Base-by-base conservation (phyloP, 2,797 vertebrate species). In the Oophaga sylvatica region DNA sequence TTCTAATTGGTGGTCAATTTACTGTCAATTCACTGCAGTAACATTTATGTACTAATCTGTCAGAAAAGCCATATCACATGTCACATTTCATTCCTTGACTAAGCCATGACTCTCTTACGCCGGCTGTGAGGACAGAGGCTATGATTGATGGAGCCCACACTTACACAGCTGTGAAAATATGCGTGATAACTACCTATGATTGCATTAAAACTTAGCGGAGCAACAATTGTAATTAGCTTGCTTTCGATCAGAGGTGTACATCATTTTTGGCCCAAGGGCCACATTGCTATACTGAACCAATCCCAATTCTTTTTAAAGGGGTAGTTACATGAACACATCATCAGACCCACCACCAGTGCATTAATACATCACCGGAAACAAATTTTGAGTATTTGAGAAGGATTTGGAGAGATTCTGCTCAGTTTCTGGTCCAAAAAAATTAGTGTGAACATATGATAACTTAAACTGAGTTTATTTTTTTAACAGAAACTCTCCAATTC, bases 81-180 rank as follows among this genome's bases (percentile, higher is more conserved):
- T 88, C 82, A 84, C 65, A 75, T 65, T 84, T 80, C 45, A 75
- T 84, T 80, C 63, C 35, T 65, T 31, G 16, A 63, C 67, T 87
- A 56, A 35, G 79, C 75, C 59, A 68, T 81, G 87, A 86, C 85
- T 85, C 79, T 77, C 75, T 81, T 82, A 83, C 57, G 82, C 87
- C 84, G 56, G 22, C 31, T 57, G 79, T 22, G 78, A 62, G 81
- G 68, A 87, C 86, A 78, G 87, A 59, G 73, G 68, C 67, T 53
- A 62, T 88, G 87, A 88, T 85, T 85, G 87, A 88, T 85, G 41
- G 87, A 86, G 80, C 57, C 78, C 86, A 71, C 87, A 88, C 41
- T 80, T 68, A 56, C 68, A 85, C 87, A 88, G 87, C 87, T 88
- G 87, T 85, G 81, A 76, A 85, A 88, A 88, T 85, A 88, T 80